Percentiles rank a stretch among this genome's conserved stretches.
phyloP scores from a whole-genome alignment of 2,888 invertebrate genomes.

The Deilephila porcellus region DNA sequence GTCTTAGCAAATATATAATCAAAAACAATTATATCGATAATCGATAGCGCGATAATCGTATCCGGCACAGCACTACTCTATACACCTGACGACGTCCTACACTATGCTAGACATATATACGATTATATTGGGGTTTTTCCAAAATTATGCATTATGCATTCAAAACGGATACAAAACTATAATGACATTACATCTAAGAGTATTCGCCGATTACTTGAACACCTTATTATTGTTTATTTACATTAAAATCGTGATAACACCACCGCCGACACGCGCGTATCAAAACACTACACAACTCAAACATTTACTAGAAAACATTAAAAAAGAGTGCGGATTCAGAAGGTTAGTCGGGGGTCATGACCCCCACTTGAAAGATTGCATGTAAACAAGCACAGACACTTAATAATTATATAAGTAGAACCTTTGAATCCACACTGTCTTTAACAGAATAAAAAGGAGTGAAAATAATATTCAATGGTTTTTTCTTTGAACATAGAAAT shows the following conservation, averaged over 20 bases:
- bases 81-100: conserved; percentile 46
- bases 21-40: background rate
- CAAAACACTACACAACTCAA: conserved; percentile 3
- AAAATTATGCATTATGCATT: conserved; percentile 58
- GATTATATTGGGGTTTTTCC: conserved; percentile 58
- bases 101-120: conserved; percentile 40
- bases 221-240: conserved; percentile 61
- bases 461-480: background rate
- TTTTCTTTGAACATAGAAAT: background rate
- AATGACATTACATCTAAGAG: conserved; percentile 54
- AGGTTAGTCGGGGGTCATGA: background rate
- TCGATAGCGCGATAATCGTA: conserved; percentile 22
- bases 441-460: background rate
- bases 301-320: background rate
- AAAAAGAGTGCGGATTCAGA: background rate
- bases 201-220: conserved; percentile 60
- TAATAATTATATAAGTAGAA: background rate
- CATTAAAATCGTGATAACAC: conserved; percentile 42
- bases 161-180: conserved; percentile 64
- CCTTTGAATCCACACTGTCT: conserved; percentile 6
- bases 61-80: conserved; percentile 19
- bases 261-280: conserved; percentile 2
- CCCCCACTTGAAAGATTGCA: background rate
- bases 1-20: background rate
- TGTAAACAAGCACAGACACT: background rate